These are phyloP conservation scores for Nasonia oneida DNA, from an alignment of 2,888 invertebrate genomes.

Conservation along the genomic window DNA sequence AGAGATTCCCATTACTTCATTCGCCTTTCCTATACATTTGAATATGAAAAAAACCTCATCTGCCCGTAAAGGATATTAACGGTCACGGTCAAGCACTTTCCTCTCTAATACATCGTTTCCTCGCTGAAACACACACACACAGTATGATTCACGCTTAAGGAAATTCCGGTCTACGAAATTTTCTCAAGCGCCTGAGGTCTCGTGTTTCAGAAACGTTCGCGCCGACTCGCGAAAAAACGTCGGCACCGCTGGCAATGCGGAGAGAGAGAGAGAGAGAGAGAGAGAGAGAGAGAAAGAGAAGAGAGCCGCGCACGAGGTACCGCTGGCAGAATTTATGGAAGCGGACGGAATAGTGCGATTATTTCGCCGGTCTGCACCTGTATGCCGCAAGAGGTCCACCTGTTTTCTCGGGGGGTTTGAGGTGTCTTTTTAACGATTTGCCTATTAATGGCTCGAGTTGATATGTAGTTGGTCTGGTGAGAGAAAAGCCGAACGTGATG, in stretches of 20 bases:
- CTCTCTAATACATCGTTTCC: background rate
- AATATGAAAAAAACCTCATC: background rate
- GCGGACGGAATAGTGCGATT: conserved; percentile 11
- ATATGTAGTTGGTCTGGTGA: background rate
- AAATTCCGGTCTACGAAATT: background rate
- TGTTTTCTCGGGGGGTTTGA: background rate
- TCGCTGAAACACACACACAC: background rate
- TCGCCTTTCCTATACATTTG: background rate
- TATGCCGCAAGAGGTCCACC: background rate
- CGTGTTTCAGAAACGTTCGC: background rate
- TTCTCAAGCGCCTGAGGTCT: background rate
- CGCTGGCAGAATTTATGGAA: conserved; percentile 8
- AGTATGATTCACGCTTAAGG: background rate
- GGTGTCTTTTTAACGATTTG: conserved; percentile 35
- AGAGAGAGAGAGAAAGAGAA: background rate
- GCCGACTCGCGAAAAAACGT: background rate
- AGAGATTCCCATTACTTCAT: background rate
- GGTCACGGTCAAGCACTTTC: background rate
- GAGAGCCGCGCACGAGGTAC: background rate
- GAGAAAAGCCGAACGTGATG: background rate
- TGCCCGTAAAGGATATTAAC: background rate
- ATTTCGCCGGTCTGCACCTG: background rate
- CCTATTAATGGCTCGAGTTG: background rate
- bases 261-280: background rate
- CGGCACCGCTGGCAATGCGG: background rate